Evolutionary conservation across 2,113 vertebrate genomes (phyloP).

Genomic region (Pachyramphus minor): DNA sequence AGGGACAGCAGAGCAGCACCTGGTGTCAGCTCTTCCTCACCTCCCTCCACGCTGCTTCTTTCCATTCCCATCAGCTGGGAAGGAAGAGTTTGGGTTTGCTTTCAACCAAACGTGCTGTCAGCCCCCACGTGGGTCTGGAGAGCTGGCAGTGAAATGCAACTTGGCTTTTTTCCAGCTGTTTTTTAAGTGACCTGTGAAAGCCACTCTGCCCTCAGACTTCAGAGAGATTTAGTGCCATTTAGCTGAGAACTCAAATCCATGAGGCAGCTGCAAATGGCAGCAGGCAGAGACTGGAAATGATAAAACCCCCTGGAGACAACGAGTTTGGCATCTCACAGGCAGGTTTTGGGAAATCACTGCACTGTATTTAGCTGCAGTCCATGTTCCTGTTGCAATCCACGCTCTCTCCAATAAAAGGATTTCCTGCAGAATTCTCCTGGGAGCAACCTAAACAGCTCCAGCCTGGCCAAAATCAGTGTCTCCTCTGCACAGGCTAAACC

Average conservation of each 20-base stretch:
- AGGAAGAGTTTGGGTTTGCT: not conserved
- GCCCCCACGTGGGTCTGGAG: rapidly evolving
- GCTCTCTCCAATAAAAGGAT: not conserved
- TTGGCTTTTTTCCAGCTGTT: not conserved
- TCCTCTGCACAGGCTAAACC: not conserved
- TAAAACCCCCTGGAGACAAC: not conserved
- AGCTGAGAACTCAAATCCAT: not conserved
- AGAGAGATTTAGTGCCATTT: not conserved
- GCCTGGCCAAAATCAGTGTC: not conserved
- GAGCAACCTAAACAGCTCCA: not conserved
- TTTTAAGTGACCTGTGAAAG: not conserved
- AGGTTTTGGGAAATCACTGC: not conserved
- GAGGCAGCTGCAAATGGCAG: not conserved
- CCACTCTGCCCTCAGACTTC: not conserved
- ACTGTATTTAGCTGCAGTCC: not conserved
- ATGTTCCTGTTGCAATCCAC: not conserved
- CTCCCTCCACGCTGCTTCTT: rapidly evolving
- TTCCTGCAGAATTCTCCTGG: not conserved
- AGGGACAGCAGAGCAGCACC: not conserved
- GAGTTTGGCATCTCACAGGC: not conserved
- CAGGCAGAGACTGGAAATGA: not conserved
- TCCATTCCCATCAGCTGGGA: not conserved
- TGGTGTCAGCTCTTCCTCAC: not conserved
- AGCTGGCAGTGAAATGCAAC: not conserved
- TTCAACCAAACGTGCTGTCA: not conserved